These are phyloP conservation scores for Pleuronectes platessa DNA, from an alignment of 2,113 vertebrate species.

Conservation along the genomic window DNA sequence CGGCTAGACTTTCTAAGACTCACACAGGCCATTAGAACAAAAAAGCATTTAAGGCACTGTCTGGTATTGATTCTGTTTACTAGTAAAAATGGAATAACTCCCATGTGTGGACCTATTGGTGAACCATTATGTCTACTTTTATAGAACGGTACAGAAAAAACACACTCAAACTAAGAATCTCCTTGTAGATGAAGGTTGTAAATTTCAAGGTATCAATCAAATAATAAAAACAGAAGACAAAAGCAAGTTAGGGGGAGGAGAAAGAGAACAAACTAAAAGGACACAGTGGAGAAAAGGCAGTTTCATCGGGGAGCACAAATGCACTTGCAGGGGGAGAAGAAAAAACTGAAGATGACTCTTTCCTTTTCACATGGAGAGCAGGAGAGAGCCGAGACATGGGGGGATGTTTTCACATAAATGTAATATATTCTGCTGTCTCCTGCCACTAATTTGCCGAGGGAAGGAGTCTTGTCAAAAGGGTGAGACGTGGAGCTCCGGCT, in stretches of 20 bases:
- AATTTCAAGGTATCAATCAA: constrained; percentile 34
- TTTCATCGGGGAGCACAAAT: constrained; percentile 25
- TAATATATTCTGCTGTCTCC: constrained; percentile 59
- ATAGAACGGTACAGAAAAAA: background rate
- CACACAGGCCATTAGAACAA: constrained; percentile 46
- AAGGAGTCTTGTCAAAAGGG: constrained; percentile 61
- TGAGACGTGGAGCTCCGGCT: constrained; percentile 25
- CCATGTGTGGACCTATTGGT: constrained; percentile 14
- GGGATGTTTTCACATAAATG: constrained; percentile 51
- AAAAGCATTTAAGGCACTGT: constrained; percentile 39
- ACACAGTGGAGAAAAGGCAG: constrained; percentile 23
- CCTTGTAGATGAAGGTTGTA: constrained; percentile 15
- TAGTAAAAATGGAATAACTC: constrained; percentile 46
- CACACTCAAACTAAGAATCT: constrained; percentile 1
- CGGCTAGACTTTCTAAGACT: constrained; percentile 5
- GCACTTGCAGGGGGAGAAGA: constrained; percentile 8
- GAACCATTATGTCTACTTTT: constrained; percentile 47
- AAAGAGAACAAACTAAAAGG: background rate
- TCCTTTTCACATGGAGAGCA: constrained; percentile 5
- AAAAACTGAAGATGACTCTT: constrained; percentile 14
- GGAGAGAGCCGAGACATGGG: constrained; percentile 3
- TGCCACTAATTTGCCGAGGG: constrained; percentile 60
- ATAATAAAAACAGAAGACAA: constrained; percentile 29
- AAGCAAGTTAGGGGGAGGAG: constrained; percentile 10
- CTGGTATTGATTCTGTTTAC: constrained; percentile 61